phyloP scores from a whole-genome alignment of 2,888 invertebrate species.

The Lasioglossum oenotherae region DNA sequence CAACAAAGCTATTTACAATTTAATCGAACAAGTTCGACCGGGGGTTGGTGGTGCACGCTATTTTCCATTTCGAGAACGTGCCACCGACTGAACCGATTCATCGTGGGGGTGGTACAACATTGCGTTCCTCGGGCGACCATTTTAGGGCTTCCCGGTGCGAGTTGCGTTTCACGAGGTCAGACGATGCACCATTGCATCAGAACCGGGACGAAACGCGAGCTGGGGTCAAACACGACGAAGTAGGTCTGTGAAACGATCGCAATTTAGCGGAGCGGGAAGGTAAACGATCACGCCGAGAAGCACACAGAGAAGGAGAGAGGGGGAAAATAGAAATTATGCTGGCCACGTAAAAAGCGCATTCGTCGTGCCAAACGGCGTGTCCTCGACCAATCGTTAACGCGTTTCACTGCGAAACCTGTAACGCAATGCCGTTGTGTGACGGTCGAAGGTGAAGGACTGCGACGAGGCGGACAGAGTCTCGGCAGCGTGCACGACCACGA shows the following conservation, averaged over 20 bases:
- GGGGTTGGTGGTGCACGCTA: background rate
- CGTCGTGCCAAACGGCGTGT: constrained; percentile 66
- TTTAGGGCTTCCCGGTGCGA: background rate
- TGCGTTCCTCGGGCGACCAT: background rate
- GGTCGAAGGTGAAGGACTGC: constrained; percentile 65
- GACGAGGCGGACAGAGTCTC: constrained; percentile 68
- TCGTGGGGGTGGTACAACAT: background rate
- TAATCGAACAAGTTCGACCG: background rate
- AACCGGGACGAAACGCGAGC: background rate
- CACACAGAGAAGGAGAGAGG: background rate
- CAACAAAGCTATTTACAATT: background rate
- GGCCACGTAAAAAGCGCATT: constrained; percentile 49
- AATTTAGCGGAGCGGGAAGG: background rate
- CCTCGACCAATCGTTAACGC: constrained; percentile 66
- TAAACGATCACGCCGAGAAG: background rate
- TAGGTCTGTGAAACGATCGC: background rate
- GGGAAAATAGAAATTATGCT: background rate
- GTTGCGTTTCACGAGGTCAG: background rate
- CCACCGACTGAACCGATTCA: background rate
- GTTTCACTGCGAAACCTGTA: constrained; percentile 42
- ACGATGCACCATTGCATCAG: constrained; percentile 7
- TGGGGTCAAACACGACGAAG: background rate
- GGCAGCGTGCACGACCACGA: constrained; percentile 77
- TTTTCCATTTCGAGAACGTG: background rate
- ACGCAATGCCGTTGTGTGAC: constrained; percentile 49